These are phyloP conservation scores for Dicranocentrus wangi DNA, from an alignment of 2,888 invertebrate species.

Conservation along the genomic window DNA sequence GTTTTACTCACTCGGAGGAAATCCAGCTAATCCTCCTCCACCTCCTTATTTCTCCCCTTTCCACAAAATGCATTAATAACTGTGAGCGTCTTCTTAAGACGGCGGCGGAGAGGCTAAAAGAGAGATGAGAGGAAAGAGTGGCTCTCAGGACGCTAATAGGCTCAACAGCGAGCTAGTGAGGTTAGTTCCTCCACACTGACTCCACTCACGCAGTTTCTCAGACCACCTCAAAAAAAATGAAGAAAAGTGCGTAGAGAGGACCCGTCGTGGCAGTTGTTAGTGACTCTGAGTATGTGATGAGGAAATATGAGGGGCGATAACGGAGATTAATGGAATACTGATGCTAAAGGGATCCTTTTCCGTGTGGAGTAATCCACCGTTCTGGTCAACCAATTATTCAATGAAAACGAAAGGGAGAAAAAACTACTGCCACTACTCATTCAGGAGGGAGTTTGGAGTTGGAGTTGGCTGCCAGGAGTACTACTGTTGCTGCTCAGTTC, in stretches of 20 bases:
- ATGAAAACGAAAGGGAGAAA: constrained; percentile 27
- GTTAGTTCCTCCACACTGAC: too few relatives aligned
- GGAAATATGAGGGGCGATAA: constrained; percentile 59
- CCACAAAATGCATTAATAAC: too few relatives aligned
- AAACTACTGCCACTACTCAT: not conserved
- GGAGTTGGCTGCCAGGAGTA: not conserved
- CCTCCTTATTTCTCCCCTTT: too few relatives aligned
- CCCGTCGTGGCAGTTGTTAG: constrained; percentile 25
- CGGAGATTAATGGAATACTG: constrained; percentile 63
- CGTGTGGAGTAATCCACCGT: not conserved
- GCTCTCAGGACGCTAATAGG: not conserved
- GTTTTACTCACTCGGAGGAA: too few relatives aligned
- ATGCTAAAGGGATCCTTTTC: constrained; percentile 30
- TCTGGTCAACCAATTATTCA: constrained; percentile 64
- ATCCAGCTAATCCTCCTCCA: too few relatives aligned
- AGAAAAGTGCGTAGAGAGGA: too few relatives aligned
- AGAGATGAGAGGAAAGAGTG: not conserved
- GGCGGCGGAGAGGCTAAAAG: not conserved
- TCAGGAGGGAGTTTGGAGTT: not conserved
- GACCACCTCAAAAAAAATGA: too few relatives aligned
- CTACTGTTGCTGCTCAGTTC: too few relatives aligned
- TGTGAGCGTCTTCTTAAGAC: too few relatives aligned
- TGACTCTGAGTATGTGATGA: constrained; percentile 36
- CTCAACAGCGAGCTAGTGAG: not conserved
- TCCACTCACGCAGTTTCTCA: too few relatives aligned